Percentiles rank a stretch among this genome's conserved stretches.
Conservation (phyloP, 2,797 vertebrate species). For the Pseudochaenichthys georgianus region DNA sequence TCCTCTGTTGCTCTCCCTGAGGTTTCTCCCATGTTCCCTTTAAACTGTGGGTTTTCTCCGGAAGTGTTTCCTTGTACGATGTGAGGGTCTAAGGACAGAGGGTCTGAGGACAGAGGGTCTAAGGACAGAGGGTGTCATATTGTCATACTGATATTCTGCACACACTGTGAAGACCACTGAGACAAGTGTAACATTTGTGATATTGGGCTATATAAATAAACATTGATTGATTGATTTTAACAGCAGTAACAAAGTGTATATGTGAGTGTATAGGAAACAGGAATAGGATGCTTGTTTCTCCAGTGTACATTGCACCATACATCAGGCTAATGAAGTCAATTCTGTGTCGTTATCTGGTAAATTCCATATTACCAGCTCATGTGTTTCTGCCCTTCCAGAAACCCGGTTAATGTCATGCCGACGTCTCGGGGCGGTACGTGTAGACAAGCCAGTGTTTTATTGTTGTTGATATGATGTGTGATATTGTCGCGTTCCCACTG, state of each 20-base stretch:
- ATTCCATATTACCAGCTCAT: conserved; percentile 31
- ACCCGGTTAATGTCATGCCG: background rate
- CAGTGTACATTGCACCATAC: background rate
- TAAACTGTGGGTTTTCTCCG: too few relatives aligned
- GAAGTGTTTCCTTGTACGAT: too few relatives aligned
- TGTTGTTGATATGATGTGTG: conserved; percentile 9
- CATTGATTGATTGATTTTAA: background rate
- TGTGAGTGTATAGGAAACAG: background rate
- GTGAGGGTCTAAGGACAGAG: too few relatives aligned
- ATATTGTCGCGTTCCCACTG: background rate
- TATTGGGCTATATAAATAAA: too few relatives aligned
- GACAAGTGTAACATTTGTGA: too few relatives aligned
- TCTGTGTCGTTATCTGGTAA: conserved; percentile 36
- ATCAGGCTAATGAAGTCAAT: conserved; percentile 29
- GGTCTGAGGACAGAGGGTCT: too few relatives aligned
- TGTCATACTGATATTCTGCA: too few relatives aligned
- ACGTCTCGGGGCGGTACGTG: background rate
- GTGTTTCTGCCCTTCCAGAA: conserved; percentile 8
- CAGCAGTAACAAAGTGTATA: background rate
- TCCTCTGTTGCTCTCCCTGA: too few relatives aligned
- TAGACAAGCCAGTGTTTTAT: background rate
- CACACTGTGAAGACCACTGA: too few relatives aligned
- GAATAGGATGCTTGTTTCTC: background rate
- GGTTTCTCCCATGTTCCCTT: too few relatives aligned
- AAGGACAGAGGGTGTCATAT: too few relatives aligned